Evolutionary conservation across 1,140 invertebrate species (phyloP).

Genomic region (Drosophila pseudoananassae): DNA sequence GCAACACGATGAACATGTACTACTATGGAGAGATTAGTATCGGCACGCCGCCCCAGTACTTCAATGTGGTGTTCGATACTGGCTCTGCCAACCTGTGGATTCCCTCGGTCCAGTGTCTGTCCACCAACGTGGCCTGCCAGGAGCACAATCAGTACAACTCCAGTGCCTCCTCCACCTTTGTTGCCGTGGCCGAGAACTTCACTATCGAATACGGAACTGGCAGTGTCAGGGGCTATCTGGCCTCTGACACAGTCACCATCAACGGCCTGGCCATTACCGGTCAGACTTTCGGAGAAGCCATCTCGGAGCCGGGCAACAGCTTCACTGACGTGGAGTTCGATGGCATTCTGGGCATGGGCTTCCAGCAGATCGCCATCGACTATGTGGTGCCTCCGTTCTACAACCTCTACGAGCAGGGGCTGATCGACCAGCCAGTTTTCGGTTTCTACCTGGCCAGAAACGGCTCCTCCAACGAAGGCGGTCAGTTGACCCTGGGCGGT

Average conservation of each 20-base stretch:
- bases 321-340: slow-evolving; percentile 98
- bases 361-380: slow-evolving; percentile 94
- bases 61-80: slow-evolving; percentile 73
- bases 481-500: slow-evolving; percentile 70
- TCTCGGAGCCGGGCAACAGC: slow-evolving; percentile 93
- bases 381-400: slow-evolving; percentile 96
- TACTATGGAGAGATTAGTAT: slow-evolving; percentile 92
- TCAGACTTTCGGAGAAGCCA: slow-evolving; percentile 98
- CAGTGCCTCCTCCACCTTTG: slow-evolving; percentile 63
- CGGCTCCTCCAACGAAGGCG: slow-evolving; percentile 46
- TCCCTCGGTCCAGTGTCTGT: slow-evolving; percentile 58
- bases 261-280: slow-evolving; percentile 88
- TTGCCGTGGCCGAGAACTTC: slow-evolving; percentile 56
- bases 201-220: slow-evolving; percentile 73
- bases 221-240: slow-evolving; percentile 58
- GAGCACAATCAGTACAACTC: slow-evolving; percentile 69
- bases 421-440: slow-evolving; percentile 92
- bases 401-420: slow-evolving; percentile 94
- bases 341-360: slow-evolving; percentile 97
- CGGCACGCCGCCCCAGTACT: slow-evolving; percentile 94
- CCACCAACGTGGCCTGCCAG: slow-evolving; percentile 64
- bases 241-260: slow-evolving; percentile 68
- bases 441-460: slow-evolving; percentile 95
- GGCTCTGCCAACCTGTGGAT: slow-evolving; percentile 75
- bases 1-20: slow-evolving; percentile 66